phyloP scores from a whole-genome alignment of 2,113 vertebrate species.

The Crotalus helleri region DNA sequence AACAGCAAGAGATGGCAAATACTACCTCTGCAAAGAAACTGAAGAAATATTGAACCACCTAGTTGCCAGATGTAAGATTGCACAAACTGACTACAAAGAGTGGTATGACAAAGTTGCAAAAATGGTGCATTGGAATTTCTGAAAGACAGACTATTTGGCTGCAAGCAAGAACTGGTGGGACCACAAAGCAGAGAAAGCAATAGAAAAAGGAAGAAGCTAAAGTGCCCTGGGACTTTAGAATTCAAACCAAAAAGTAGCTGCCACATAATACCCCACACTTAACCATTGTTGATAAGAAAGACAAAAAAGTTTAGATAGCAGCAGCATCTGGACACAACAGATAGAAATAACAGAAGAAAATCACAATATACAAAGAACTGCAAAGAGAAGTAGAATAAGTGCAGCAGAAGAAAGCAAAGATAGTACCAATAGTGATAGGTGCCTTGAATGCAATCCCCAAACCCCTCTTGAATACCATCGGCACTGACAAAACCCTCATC shows the following conservation, averaged over 20 bases:
- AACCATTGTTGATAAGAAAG: no score
- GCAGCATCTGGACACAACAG: neutral
- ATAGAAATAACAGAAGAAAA: neutral
- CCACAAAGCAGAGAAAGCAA: neutral
- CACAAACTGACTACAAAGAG: neutral
- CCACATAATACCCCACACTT: neutral
- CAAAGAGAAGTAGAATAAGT: neutral
- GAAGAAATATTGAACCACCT: neutral
- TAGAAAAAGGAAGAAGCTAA: neutral
- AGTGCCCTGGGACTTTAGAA: neutral
- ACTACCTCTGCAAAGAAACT: neutral
- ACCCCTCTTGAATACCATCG: neutral
- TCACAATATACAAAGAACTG: neutral
- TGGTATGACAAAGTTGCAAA: neutral
- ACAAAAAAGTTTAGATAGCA: no score
- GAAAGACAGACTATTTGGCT: neutral
- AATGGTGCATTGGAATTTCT: neutral
- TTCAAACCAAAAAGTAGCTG: neutral
- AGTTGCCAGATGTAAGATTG: neutral
- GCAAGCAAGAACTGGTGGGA: neutral
- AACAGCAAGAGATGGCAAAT: neutral
- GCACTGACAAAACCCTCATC: neutral
- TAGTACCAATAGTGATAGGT: neutral
- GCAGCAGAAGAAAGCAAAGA: neutral
- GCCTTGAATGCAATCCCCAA: neutral